Base-by-base conservation (phyloP, 2,113 vertebrate genomes). In the Catagonus wagneri region DNA sequence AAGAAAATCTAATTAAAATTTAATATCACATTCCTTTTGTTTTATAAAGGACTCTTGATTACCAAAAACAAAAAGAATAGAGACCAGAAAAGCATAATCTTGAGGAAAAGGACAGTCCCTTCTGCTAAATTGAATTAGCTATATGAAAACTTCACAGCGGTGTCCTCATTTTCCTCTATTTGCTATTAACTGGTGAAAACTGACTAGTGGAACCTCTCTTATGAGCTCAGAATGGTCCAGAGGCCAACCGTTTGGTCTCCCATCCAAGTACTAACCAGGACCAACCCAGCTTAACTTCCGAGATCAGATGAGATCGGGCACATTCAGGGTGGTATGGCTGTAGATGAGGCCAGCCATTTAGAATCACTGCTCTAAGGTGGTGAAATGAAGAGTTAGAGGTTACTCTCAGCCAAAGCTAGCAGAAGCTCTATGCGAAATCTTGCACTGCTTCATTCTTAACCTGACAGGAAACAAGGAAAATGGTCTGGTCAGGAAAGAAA, bases 1-100 rank as follows among this genome's bases (percentile, higher is more conserved):
- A 86, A 63, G 68, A 79, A 83, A 83, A 69, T 68, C 15, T 39
- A 74, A 39, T 52, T 87, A 83, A 92, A 92, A 87, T 71, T 83
- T 75, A 90, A 11, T 84, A 76, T 71, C 71, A 44, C 27, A 54
- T 7, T 83, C 39, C 52, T 63, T 85, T 93, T 7, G 36, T 78
- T 95, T 71, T 65, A 32, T 29, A 69, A 71, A 86, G n/a, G 9
- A 29, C 58, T 15, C 4, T 88, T 63, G 17, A 84, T 92, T 50
- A 27, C 13, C 32, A 27, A 17, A 22, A 32, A 69, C 6, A 14
- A 54, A 29, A 90, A 19, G 39, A 44, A 92, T n/a, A n/a, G n/a
- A 93, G 36, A 39, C 1, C 11, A 81, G 52, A 90, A 89, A 63
- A n/a, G 76, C 54, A 78, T 71, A 50, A 75, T 83, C 69, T 93